Evolutionary conservation across 2,888 invertebrate species (phyloP).

Genomic region (Toxonevra muliebris): DNA sequence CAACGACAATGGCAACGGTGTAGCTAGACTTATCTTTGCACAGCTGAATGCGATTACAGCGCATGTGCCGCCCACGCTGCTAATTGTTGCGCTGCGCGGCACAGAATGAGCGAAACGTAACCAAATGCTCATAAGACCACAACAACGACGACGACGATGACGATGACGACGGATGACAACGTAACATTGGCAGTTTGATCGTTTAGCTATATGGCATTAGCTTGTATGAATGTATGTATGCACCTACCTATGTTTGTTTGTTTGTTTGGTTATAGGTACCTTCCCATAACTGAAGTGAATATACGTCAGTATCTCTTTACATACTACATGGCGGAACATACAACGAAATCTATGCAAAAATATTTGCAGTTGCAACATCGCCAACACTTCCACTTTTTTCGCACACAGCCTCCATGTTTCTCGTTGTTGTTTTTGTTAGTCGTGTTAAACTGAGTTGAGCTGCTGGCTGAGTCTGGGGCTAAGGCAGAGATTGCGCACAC

Average conservation of each 20-base stretch:
- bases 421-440: not conserved
- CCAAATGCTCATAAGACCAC: slow-evolving; percentile 35
- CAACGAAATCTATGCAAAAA: not conserved
- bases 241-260: not conserved
- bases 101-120: no score
- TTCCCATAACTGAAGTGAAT: no score
- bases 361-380: slow-evolving; percentile 17
- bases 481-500: no score
- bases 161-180: not conserved
- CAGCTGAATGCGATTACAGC: slow-evolving; percentile 13
- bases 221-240: slow-evolving; percentile 1
- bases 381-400: slow-evolving; percentile 24
- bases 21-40: not conserved
- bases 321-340: no score
- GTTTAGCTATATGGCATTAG: not conserved
- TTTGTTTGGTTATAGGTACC: slow-evolving; percentile 1
- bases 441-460: slow-evolving; percentile 17
- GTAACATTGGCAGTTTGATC: no score
- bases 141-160: slow-evolving; percentile 21
- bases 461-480: slow-evolving; percentile 24
- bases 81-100: slow-evolving; percentile 37
- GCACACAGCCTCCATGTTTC: not conserved
- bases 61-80: slow-evolving; percentile 39
- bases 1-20: not conserved
- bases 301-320: no score